Conservation (phyloP, 2,113 vertebrate species). For the Origma solitaria region DNA sequence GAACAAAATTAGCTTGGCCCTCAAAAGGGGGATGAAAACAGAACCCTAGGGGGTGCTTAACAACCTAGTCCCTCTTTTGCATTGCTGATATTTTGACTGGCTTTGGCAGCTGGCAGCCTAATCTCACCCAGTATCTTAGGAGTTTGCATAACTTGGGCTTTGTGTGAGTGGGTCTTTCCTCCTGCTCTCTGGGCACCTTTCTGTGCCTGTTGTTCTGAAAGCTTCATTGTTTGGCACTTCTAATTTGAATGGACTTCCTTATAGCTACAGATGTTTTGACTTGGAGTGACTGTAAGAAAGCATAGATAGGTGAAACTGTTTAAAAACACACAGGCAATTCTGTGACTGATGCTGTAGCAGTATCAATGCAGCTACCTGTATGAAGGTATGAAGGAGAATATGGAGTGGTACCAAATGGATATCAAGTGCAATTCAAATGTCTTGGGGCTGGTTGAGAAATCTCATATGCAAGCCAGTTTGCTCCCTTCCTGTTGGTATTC, state of each 20-base stretch:
- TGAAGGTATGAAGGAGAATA: not conserved
- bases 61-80: not conserved
- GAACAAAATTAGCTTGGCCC: not conserved
- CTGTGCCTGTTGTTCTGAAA: not conserved
- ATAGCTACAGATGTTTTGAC: not conserved
- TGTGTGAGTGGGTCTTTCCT: not conserved
- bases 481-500: not conserved
- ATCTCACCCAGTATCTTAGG: not conserved
- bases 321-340: not conserved
- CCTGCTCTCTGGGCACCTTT: not conserved
- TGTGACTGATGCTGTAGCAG: not conserved
- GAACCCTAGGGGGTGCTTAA: not conserved
- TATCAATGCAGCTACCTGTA: not conserved
- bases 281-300: not conserved
- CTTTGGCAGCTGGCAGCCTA: not conserved
- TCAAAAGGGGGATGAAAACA: not conserved
- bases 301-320: not conserved
- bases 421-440: not conserved
- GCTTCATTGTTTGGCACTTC: not conserved
- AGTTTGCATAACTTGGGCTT: not conserved
- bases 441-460: not conserved
- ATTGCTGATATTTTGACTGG: not conserved
- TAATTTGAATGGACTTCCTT: not conserved
- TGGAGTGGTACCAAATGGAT: not conserved
- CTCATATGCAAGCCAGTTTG: not conserved